A percentile compares a stretch with the other conserved stretches of the same genome.
phyloP scores from a whole-genome alignment of 2,113 vertebrate genomes.

The Ameiurus melas region DNA sequence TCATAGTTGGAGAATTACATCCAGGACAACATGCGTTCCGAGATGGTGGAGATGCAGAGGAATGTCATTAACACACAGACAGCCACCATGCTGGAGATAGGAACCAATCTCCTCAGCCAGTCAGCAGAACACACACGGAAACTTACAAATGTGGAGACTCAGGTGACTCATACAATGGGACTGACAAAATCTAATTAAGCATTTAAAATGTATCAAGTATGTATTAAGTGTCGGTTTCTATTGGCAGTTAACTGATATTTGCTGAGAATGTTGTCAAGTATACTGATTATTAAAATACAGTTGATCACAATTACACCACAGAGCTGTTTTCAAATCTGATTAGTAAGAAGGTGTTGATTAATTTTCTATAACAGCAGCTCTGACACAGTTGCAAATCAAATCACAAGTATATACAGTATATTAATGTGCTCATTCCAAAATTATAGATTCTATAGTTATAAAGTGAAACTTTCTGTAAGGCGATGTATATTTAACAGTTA shows the following conservation, averaged over 20 bases:
- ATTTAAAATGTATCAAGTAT: not conserved
- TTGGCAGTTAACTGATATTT: not conserved
- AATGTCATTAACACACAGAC: slow-evolving; percentile 71
- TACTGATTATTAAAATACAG: not conserved
- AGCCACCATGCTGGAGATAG: slow-evolving; percentile 74
- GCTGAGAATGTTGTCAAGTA: not conserved
- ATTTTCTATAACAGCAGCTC: not conserved
- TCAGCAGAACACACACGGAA: slow-evolving; percentile 78
- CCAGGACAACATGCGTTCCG: slow-evolving; percentile 70
- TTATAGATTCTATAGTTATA: not conserved
- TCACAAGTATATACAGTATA: not conserved
- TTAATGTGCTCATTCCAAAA: not conserved
- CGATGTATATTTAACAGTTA: not conserved
- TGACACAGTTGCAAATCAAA: not conserved
- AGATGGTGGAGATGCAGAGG: slow-evolving; percentile 69
- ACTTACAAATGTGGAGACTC: slow-evolving; percentile 74
- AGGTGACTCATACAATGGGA: slow-evolving; percentile 63
- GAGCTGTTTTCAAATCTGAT: not conserved
- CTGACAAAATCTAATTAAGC: not conserved
- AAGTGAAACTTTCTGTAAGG: not conserved
- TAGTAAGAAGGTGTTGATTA: not conserved
- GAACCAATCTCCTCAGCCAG: slow-evolving; percentile 75
- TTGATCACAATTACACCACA: not conserved
- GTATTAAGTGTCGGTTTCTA: not conserved
- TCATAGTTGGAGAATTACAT: slow-evolving; percentile 75